These are phyloP conservation scores for Gambusia yucatana DNA, from an alignment of 2,797 vertebrate genomes.

Conservation along the genomic window DNA sequence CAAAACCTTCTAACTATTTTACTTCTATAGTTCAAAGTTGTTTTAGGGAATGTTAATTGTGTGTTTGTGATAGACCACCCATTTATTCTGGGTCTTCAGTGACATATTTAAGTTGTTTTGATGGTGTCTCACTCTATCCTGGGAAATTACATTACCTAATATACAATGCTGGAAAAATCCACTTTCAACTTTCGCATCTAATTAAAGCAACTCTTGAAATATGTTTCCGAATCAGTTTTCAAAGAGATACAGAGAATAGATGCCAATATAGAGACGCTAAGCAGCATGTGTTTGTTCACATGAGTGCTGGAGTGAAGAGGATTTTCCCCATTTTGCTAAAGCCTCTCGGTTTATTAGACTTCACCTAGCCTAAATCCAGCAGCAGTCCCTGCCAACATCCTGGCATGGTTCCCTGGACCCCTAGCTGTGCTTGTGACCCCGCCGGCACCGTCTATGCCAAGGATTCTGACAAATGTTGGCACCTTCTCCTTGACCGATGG, in stretches of 20 bases:
- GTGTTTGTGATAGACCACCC: neutral
- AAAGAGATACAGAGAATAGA: neutral
- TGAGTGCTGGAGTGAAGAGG: constrained; percentile 20
- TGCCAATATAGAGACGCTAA: neutral
- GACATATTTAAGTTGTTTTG: neutral
- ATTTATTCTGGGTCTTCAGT: neutral
- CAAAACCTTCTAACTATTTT: neutral
- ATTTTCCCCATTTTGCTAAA: constrained; percentile 29
- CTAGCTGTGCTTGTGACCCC: constrained; percentile 77
- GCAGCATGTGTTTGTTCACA: constrained; percentile 6
- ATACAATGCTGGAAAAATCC: neutral
- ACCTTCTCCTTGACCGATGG: constrained; percentile 77
- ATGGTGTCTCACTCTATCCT: neutral
- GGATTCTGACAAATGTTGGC: constrained; percentile 82
- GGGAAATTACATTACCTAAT: neutral
- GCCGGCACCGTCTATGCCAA: constrained; percentile 73
- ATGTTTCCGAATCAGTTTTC: neutral
- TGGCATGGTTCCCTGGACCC: constrained; percentile 71
- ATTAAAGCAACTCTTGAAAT: neutral
- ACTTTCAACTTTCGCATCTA: neutral
- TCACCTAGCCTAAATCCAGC: constrained; percentile 60
- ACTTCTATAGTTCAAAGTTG: neutral
- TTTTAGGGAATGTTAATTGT: neutral
- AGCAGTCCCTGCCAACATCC: constrained; percentile 64
- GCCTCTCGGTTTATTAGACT: constrained; percentile 58